Evolutionary conservation across 2,797 vertebrate genomes (phyloP), one percentile per base, ranked within the genome.

Genomic region (Chaunax sp.): DNA sequence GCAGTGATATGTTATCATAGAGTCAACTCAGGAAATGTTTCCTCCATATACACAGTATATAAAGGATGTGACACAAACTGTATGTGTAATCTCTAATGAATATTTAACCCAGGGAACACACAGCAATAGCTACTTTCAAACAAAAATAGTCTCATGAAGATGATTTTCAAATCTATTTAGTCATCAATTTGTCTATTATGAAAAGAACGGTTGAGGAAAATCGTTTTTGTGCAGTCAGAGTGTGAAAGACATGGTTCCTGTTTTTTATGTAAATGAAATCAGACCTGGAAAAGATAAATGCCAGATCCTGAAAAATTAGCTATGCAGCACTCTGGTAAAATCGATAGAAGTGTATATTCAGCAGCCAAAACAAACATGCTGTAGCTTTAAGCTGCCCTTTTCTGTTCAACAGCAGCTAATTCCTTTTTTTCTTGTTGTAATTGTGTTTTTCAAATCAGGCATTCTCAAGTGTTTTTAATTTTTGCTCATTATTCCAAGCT

Each of bases 261-360:
- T 75, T 65, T 74, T 81, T 75, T 63, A 73, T 78, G 26, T 75
- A 45, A 35, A 35, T 35, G 3, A 78, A 70, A 69, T 78, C 61
- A 55, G 28, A 69, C 49, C 28, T 60, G 56, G n/a, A 45, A 62
- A 58, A 80, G 45, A 78, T 57, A 69, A 78, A 62, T 18, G 44
- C 50, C 33, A 64, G 10, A 62, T 30, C 46, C 72, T 55, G 59
- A 77, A 72, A n/a, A 78, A 75, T 72, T 38, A 35, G 54, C 62
- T 49, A 26, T 58, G 63, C 43, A 44, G 35, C 60, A 60, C 47
- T 44, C 22, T 57, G 37, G 69, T 69, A 35, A 72, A 73, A 72
- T 52, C 22, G 12, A 43, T 46, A 59, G 15, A 47, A 71, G 37
- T 65, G 41, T 46, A 11, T 33, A 68, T 71, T 71, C 68, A 77